Conservation (phyloP, 2,888 invertebrate genomes). For the Patella caerulea region DNA sequence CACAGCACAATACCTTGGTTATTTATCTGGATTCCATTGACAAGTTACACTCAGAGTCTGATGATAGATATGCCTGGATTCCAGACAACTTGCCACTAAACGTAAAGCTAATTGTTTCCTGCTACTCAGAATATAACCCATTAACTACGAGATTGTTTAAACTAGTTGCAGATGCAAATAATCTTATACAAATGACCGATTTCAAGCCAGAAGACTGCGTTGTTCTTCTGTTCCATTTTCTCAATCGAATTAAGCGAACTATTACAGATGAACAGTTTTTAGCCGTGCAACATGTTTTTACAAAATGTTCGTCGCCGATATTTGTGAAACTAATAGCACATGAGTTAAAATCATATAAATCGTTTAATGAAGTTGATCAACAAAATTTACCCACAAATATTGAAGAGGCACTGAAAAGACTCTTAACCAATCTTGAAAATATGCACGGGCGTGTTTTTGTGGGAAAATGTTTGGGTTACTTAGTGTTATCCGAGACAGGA, state of each 20-base stretch:
- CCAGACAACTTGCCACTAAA: conserved; percentile 59
- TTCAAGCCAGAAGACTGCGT: conserved; percentile 40
- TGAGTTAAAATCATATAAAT: conserved; percentile 49
- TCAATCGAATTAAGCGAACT: conserved; percentile 42
- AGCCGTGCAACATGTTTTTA: conserved; percentile 47
- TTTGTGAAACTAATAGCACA: conserved; percentile 55
- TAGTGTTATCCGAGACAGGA: conserved; percentile 66
- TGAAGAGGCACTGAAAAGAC: conserved; percentile 46
- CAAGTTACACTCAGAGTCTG: conserved; percentile 27
- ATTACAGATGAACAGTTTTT: conserved; percentile 53
- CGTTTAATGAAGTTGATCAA: conserved; percentile 35
- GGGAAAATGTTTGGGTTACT: conserved; percentile 55
- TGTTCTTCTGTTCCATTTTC: conserved; percentile 40
- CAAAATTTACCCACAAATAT: conserved; percentile 44
- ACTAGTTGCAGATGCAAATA: neutral
- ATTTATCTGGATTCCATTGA: conserved; percentile 58
- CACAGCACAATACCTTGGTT: conserved; percentile 52
- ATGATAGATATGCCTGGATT: conserved; percentile 52
- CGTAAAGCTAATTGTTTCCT: conserved; percentile 63
- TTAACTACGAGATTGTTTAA: conserved; percentile 47
- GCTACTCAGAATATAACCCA: conserved; percentile 45
- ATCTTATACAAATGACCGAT: conserved; percentile 27
- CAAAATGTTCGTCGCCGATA: conserved; percentile 56
- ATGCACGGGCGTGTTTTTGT: conserved; percentile 58
- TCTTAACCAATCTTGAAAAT: conserved; percentile 55